A percentile compares a stretch with the other conserved stretches of the same genome.
phyloP scores from a whole-genome alignment of 2,888 invertebrate genomes.

The Schrankia costaestrigalis region DNA sequence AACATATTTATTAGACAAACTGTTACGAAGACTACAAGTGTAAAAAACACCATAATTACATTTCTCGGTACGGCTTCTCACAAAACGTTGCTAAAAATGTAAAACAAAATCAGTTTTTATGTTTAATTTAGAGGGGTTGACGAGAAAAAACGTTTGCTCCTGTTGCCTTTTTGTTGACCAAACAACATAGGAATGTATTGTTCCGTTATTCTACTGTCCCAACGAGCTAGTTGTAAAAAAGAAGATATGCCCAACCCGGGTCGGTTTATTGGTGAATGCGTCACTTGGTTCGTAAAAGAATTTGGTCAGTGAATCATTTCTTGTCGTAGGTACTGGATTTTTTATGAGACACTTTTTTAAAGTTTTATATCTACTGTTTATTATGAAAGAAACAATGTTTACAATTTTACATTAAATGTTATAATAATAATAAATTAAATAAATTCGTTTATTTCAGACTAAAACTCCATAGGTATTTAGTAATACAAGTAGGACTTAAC shows the following conservation, averaged over 20 bases:
- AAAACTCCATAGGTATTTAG: no score
- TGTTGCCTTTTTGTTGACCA: slow-evolving; percentile 70
- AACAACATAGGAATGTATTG: slow-evolving; percentile 74
- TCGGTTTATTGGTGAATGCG: slow-evolving; percentile 48
- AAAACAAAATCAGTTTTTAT: slow-evolving; percentile 69
- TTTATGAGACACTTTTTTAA: not conserved
- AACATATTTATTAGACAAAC: no score
- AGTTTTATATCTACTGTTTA: not conserved
- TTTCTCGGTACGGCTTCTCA: slow-evolving; percentile 40
- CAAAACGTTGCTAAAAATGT: slow-evolving; percentile 51
- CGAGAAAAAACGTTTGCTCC: slow-evolving; percentile 69
- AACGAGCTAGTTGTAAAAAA: slow-evolving; percentile 53
- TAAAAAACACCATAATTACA: slow-evolving; percentile 33
- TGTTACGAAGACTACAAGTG: slow-evolving; percentile 17
- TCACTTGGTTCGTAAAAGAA: slow-evolving; percentile 39
- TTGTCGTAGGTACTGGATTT: slow-evolving; percentile 12
- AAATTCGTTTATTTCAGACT: no score
- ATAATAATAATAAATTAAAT: no score
- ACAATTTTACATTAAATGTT: no score
- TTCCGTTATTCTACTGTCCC: slow-evolving; percentile 58
- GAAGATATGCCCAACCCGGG: slow-evolving; percentile 50
- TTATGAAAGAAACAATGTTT: no score
- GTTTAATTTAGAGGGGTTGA: slow-evolving; percentile 76
- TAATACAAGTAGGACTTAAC: no score
- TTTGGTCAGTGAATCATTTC: slow-evolving; percentile 48